Conservation (phyloP, 2,888 invertebrate genomes). For the Bhutanitis thaidina region DNA sequence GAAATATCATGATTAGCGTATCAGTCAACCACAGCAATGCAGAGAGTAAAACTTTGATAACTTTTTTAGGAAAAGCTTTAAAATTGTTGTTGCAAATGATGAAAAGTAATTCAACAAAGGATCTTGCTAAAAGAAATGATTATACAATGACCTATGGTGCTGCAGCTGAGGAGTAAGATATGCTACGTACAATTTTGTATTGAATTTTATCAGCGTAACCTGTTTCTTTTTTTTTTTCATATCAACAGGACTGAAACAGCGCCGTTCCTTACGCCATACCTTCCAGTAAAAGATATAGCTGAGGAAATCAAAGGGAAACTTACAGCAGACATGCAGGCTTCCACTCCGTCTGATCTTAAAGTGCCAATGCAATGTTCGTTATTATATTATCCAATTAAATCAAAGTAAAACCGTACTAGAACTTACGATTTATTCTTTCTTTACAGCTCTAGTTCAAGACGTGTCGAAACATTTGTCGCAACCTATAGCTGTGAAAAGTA, state of each 20-base stretch:
- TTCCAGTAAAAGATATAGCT: conserved; percentile 55
- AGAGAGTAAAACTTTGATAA: too few species aligned
- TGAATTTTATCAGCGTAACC: too few species aligned
- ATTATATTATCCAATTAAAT: background rate
- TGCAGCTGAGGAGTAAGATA: conserved; percentile 49
- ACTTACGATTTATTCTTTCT: conserved; percentile 1
- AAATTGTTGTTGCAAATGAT: conserved; percentile 43
- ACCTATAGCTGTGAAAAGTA: conserved; percentile 52
- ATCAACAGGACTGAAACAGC: conserved; percentile 41
- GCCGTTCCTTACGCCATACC: conserved; percentile 43
- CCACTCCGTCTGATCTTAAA: conserved; percentile 39
- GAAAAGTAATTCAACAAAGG: conserved; percentile 40
- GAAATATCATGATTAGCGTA: conserved; percentile 3
- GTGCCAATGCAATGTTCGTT: conserved; percentile 47
- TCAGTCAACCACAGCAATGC: too few species aligned
- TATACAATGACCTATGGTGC: conserved; percentile 44
- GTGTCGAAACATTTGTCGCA: conserved; percentile 51
- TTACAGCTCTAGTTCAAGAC: conserved; percentile 49
- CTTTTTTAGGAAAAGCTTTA: conserved; percentile 40
- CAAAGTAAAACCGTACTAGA: background rate
- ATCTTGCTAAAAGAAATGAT: conserved; percentile 37
- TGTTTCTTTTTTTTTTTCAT: background rate
- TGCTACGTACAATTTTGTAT: too few species aligned
- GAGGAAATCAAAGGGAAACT: conserved; percentile 47
- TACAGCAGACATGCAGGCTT: conserved; percentile 35